phyloP scores from a whole-genome alignment of 2,888 invertebrate species.

The Caenorhabditis sinica region DNA sequence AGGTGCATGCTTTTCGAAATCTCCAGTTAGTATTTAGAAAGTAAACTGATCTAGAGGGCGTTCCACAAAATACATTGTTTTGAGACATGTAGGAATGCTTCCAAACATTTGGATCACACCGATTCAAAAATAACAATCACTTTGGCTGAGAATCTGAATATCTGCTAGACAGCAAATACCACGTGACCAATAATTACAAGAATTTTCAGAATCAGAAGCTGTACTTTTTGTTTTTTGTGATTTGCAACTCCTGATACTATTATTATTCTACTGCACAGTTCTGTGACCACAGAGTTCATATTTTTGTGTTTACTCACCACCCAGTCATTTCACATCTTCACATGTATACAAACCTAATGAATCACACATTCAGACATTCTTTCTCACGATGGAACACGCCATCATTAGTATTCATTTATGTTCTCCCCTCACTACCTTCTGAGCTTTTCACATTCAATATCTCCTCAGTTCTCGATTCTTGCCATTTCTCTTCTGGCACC shows the following conservation, averaged over 20 bases:
- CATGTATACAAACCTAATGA: constrained; percentile 48
- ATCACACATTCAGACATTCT: constrained; percentile 7
- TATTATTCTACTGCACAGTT: background rate
- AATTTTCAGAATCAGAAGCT: too few species aligned
- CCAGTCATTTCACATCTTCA: constrained; percentile 17
- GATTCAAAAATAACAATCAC: background rate
- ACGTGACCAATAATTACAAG: too few species aligned
- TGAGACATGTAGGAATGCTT: too few species aligned
- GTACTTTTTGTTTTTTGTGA: too few species aligned
- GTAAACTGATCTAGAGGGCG: too few species aligned
- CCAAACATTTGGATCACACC: too few species aligned
- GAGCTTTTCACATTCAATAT: constrained; percentile 4
- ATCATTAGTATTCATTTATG: constrained; percentile 51
- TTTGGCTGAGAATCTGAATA: too few species aligned
- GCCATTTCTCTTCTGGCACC: constrained; percentile 2
- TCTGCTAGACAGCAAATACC: too few species aligned
- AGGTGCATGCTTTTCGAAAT: too few species aligned
- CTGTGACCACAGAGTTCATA: background rate
- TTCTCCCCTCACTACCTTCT: background rate
- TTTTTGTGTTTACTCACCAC: constrained; percentile 18
- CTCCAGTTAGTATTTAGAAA: too few species aligned
- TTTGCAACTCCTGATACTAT: too few species aligned
- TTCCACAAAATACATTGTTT: too few species aligned
- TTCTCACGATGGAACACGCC: constrained; percentile 28
- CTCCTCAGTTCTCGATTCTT: background rate